Evolutionary conservation across 2,113 vertebrate genomes (phyloP).

Genomic region (Brevimyrus niger): DNA sequence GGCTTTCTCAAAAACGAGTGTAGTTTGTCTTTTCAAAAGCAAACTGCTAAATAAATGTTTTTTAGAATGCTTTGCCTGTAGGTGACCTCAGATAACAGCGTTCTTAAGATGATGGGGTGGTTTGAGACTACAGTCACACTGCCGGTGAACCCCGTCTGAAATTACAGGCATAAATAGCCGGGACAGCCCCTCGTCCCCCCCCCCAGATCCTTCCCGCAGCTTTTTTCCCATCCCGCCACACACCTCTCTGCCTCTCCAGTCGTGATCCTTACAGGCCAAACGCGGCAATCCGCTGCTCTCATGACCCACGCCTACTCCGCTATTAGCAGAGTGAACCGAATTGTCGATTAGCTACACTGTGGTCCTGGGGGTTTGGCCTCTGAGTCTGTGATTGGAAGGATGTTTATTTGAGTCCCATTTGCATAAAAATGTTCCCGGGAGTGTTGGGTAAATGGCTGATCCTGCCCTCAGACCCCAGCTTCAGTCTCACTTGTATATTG

Average conservation of each 20-base stretch:
- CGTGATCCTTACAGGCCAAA: neutral
- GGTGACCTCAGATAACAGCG: neutral
- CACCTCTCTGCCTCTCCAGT: neutral
- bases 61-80: neutral
- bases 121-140: neutral
- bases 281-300: neutral
- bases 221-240: neutral
- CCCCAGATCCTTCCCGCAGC: neutral
- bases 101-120: neutral
- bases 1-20: neutral
- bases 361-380: neutral
- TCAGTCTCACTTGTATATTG: neutral
- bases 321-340: neutral
- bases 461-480: neutral
- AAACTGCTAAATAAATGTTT: neutral
- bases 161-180: neutral
- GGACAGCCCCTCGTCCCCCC: neutral
- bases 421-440: neutral
- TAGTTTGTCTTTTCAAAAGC: neutral
- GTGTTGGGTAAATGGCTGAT: neutral
- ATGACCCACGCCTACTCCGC: neutral
- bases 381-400: neutral
- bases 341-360: neutral
- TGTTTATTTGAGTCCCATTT: neutral
- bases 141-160: neutral